These are phyloP conservation scores for Cottoperca gobio DNA, from an alignment of 2,797 vertebrate genomes.

Conservation along the genomic window DNA sequence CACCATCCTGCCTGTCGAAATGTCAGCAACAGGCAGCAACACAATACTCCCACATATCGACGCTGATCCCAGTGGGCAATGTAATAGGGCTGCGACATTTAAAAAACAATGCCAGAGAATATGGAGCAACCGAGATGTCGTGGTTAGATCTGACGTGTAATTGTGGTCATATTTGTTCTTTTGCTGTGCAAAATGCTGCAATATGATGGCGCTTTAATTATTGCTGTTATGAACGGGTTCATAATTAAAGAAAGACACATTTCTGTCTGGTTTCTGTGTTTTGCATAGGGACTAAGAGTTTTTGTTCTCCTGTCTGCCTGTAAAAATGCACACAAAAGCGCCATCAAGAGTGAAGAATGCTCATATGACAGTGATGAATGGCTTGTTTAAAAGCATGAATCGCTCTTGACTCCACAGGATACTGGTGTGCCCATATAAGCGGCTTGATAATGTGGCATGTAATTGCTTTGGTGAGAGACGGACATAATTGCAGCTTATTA, in stretches of 20 bases:
- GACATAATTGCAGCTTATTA: slow-evolving; percentile 72
- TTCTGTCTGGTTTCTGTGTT: slow-evolving; percentile 50
- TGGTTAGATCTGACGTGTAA: slow-evolving; percentile 45
- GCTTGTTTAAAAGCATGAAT: slow-evolving; percentile 75
- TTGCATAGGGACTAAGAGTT: slow-evolving; percentile 57
- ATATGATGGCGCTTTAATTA: slow-evolving; percentile 59
- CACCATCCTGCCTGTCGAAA: slow-evolving; percentile 77
- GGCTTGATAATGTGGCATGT: slow-evolving; percentile 59
- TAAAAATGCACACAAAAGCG: slow-evolving; percentile 74
- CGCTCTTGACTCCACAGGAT: slow-evolving; percentile 65
- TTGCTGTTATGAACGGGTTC: slow-evolving; percentile 54
- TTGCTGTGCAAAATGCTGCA: slow-evolving; percentile 33
- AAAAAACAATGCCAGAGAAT: slow-evolving; percentile 72
- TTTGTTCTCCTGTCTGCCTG: slow-evolving; percentile 71
- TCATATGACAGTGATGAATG: slow-evolving; percentile 82
- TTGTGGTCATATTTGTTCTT: slow-evolving; percentile 44
- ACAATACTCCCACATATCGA: slow-evolving; percentile 74
- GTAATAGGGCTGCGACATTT: slow-evolving; percentile 80
- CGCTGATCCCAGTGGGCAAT: slow-evolving; percentile 71
- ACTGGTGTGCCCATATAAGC: slow-evolving; percentile 52
- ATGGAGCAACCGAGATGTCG: slow-evolving; percentile 55
- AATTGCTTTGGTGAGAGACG: slow-evolving; percentile 71
- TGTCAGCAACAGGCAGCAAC: slow-evolving; percentile 81
- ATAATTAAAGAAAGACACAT: slow-evolving; percentile 62
- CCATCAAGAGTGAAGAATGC: slow-evolving; percentile 65